A percentile compares a stretch with the other conserved stretches of the same genome.
Evolutionary conservation across 2,888 invertebrate species (phyloP).

Genomic region (Dichetophora obliterata): DNA sequence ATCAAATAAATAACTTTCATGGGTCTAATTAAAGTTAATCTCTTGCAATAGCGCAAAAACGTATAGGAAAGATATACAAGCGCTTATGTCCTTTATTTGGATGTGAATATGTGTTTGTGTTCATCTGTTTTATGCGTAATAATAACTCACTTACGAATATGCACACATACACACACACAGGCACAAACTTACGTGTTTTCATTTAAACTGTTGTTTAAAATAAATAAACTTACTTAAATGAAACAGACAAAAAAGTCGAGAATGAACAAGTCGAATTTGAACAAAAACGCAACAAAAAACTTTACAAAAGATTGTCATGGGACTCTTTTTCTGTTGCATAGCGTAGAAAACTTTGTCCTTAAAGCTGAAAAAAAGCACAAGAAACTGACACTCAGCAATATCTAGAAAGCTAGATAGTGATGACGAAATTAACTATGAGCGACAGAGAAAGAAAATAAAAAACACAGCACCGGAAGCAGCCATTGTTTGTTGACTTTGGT

Average conservation of each 20-base stretch:
- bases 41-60: slow-evolving; percentile 44
- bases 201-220: slow-evolving; percentile 15
- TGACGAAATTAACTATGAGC: neutral
- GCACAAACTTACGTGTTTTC: slow-evolving; percentile 4
- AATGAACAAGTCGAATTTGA: neutral
- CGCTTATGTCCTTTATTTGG: neutral
- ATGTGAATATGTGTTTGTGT: slow-evolving; percentile 9
- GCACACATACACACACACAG: slow-evolving; percentile 7
- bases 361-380: neutral
- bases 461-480: neutral
- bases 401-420: no score
- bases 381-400: neutral
- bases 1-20: slow-evolving; percentile 65
- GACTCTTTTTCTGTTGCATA: slow-evolving; percentile 28
- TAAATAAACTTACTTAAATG: slow-evolving; percentile 22
- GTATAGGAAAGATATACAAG: neutral
- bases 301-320: slow-evolving; percentile 40
- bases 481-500: slow-evolving; percentile 26
- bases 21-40: slow-evolving; percentile 68
- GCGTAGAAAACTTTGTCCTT: slow-evolving; percentile 41
- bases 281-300: neutral
- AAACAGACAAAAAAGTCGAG: neutral
- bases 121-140: neutral
- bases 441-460: neutral
- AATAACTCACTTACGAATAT: slow-evolving; percentile 18